A percentile compares a stretch with the other conserved stretches of the same genome.
These are phyloP conservation scores for Lepus townsendii DNA, from an alignment of 2,797 vertebrate species.

Conservation along the genomic window DNA sequence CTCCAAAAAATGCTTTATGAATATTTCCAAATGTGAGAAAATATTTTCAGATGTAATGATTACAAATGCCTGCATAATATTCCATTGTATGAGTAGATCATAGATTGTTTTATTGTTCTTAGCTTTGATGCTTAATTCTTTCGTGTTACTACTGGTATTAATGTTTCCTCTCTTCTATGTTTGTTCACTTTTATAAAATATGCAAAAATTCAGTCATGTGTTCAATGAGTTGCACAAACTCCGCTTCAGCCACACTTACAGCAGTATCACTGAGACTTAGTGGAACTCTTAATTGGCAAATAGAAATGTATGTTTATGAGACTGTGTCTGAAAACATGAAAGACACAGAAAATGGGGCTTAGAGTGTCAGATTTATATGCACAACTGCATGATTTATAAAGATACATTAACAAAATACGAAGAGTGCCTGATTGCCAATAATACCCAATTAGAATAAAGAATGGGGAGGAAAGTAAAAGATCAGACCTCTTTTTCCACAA, in stretches of 20 bases:
- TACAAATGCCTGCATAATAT: background rate
- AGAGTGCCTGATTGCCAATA: background rate
- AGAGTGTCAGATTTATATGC: background rate
- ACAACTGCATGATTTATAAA: background rate
- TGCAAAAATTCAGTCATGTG: background rate
- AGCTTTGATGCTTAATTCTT: background rate
- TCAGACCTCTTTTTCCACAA: constrained; percentile 8
- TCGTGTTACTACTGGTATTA: background rate
- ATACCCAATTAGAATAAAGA: background rate
- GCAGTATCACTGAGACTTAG: background rate
- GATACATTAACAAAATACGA: background rate
- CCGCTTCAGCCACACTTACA: background rate
- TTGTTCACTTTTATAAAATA: background rate
- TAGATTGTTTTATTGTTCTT: background rate
- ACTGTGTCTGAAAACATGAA: background rate
- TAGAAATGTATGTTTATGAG: background rate
- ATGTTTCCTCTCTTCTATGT: background rate
- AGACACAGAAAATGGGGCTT: background rate
- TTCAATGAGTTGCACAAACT: background rate
- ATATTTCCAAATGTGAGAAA: background rate
- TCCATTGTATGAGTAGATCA: background rate
- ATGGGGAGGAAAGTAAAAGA: background rate
- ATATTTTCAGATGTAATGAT: too few relatives aligned
- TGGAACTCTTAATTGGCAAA: background rate
- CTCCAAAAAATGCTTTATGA: background rate